phyloP scores from a whole-genome alignment of 2,113 vertebrate genomes.

The Podarcis muralis region DNA sequence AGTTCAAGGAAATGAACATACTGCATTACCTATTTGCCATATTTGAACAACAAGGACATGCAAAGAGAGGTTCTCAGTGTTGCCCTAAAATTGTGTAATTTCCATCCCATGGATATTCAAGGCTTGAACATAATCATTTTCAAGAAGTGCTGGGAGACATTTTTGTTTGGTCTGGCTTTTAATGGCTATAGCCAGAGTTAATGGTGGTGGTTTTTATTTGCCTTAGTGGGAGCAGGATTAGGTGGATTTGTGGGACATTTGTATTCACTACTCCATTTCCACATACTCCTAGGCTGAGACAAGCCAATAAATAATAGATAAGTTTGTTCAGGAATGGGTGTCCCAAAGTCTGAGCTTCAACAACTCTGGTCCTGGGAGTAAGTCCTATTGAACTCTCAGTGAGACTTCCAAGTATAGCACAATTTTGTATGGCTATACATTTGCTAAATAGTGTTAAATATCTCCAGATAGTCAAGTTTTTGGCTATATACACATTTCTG shows the following conservation, averaged over 20 bases:
- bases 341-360: conserved; percentile 32
- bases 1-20: neutral
- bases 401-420: too few relatives aligned
- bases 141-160: neutral
- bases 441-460: neutral
- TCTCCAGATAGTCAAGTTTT: too few relatives aligned
- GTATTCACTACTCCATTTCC: neutral
- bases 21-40: neutral
- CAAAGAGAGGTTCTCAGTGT: neutral
- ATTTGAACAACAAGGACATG: neutral
- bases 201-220: neutral
- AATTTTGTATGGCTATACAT: too few relatives aligned
- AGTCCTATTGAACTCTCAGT: too few relatives aligned
- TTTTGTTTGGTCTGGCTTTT: neutral
- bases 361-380: too few relatives aligned
- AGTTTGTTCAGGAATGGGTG: neutral
- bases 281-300: neutral
- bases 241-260: neutral
- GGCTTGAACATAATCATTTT: neutral
- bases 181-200: neutral
- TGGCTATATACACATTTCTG: too few relatives aligned
- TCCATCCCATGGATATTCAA: neutral
- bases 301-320: neutral
- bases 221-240: neutral
- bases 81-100: neutral